Evolutionary conservation across 2,888 invertebrate genomes (phyloP), one percentile per base, ranked within the genome.

Genomic region (Uropetala carovei): DNA sequence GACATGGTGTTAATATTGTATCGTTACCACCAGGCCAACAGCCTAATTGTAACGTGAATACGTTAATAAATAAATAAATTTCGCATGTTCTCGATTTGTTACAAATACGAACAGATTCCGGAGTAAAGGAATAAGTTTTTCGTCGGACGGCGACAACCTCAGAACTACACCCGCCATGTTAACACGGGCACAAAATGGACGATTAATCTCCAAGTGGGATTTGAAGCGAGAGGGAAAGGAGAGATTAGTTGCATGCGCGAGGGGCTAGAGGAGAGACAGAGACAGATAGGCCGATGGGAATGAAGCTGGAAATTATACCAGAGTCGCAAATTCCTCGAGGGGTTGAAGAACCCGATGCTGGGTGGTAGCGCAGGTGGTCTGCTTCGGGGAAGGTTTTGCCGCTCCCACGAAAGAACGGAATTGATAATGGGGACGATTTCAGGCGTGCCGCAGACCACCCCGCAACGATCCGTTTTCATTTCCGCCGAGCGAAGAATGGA

Each of bases 281-380:
- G 68, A 68, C 22, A 18, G 18, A n/a, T 0, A 64, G 18, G n/a
- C 64, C 5, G 64, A 64, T 10, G 14, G n/a, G 64, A 64, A 64
- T 18, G 68, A 68, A 22, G 18, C n/a, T 68, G 68, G 22, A 68
- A 68, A 68, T 68, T 68, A 68, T 68, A 14, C 64, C 64, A 16
- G 64, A 64, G 68, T 22, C 68, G 68, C 16, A 68, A 68, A 68
- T 68, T 68, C 68, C 68, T 68, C 68, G 22, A 68, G 68, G 68
- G 68, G 68, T n/a, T 68, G 18, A 68, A 68, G 68, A 68, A 68
- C 68, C 64, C 68, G 18, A 68, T 2, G 68, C n/a, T 68, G 18
- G 22, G 68, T 18, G 68, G 68, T 68, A 68, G 68, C 68, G 68
- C 68, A 68, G 9, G 68, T n/a, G 9, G 68, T 22, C 7, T n/a